Evolutionary conservation across 2,113 vertebrate species (phyloP).

Genomic region (Rattus norvegicus): DNA sequence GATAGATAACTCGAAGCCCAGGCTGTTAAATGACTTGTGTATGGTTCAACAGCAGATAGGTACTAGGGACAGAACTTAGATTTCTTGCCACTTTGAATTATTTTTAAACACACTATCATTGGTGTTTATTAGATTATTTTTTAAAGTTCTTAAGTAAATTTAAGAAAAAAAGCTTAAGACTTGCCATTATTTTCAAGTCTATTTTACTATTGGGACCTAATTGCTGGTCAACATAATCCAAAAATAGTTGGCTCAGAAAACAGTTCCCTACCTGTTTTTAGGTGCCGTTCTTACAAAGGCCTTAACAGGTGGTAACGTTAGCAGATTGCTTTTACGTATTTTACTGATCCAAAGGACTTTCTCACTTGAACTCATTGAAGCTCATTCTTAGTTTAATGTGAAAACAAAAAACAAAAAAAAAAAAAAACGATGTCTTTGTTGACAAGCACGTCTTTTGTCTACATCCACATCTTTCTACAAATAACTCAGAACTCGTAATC

Average conservation of each 20-base stretch:
- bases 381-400: neutral
- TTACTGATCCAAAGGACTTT: neutral
- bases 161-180: neutral
- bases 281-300: neutral
- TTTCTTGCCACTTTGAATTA: constrained; percentile 37
- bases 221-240: neutral
- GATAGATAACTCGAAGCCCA: neutral
- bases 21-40: neutral
- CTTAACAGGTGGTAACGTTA: neutral
- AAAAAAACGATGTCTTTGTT: neutral
- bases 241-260: neutral
- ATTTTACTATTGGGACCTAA: neutral
- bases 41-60: neutral
- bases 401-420: neutral
- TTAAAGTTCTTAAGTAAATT: constrained; percentile 6
- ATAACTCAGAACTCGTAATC: neutral
- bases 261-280: neutral
- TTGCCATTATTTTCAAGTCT: constrained; percentile 4
- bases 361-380: constrained; percentile 8
- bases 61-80: neutral
- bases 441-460: neutral
- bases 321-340: neutral
- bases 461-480: neutral
- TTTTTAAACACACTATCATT: neutral
- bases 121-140: neutral